Evolutionary conservation across 2,888 invertebrate genomes (phyloP), one percentile per base, ranked within the genome.

Genomic region (Calameuta filiformis): DNA sequence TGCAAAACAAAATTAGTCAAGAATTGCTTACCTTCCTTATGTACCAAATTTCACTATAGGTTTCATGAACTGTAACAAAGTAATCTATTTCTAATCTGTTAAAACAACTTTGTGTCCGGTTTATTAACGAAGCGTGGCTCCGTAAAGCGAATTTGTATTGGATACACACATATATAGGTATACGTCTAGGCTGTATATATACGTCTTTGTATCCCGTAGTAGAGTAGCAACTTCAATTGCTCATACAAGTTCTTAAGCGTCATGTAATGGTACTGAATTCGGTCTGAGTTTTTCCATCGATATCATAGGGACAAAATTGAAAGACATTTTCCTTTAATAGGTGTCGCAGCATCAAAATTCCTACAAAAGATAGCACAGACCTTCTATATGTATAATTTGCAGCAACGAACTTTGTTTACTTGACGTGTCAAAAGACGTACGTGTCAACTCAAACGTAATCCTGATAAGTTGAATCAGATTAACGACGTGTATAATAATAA

Each of bases 401-500:
- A 56, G 9, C 56, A 56, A 23, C 23, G 23, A 71, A 23, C 71
- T 31, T 71, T 71, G 12, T 71, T 71, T 31, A 71, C 9, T 71
- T 71, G 71, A 71, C 71, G 71, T 71, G 71, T 31, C 71, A 15
- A 12, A 31, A 71, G 56, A 56, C 23, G 6, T 56, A 56, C 56
- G 56, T 56, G 56, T 56, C 56, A 56, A 56, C 9, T 23, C 68
- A 69, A 68, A 30, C 73, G 76, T 76, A 35, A 73, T 76, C 30
- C 23, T 33, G 11, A 73, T 37, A 30, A 23, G 33, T 35, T 35
- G 11, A 69, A 69, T 73, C 76, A 79, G 33, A 79, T 73, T 74
- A 75, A 73, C 68, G 69, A 40, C 33, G 69, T 37, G 75, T 37
- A 68, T 73, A 73, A 76, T 79, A 79, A 71, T 69, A 71, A 4